Base-by-base conservation (phyloP, 1,140 invertebrate genomes). In the Harpegnathos saltator region DNA sequence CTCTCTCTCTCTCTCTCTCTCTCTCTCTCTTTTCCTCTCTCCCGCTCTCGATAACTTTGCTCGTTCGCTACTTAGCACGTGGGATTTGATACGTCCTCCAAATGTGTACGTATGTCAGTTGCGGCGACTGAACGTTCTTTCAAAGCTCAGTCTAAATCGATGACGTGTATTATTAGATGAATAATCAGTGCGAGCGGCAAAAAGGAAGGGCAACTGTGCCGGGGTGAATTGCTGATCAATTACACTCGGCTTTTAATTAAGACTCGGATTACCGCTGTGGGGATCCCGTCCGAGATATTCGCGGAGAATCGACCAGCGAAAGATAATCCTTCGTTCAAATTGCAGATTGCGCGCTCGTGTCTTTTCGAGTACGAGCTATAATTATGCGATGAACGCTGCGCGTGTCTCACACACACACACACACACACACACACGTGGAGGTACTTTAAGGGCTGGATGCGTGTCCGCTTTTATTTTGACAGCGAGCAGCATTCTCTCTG, bases 401-500 rank as follows among this genome's bases (percentile, higher is more conserved):
- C 17, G 52, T 59, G 52, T 44, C 38, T 44, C 7, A 9, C 38
- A 7, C 38, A 9, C 38, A 7, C 38, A 9, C 38, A 1, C 38
- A 9, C 38, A 7, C 38, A 9, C 9, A 7, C 7, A 11, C 7
- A 0, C 38, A 11, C 38, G 38, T 26, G 56, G 66, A 17, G 11
- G 26, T 26, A 38, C 58, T n/a, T 19, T 73, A 82, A 82, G 83
- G 33, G 26, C 61, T 24, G 29, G 38, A 63, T 44, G 38, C 48
- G 66, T 56, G 63, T 83, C 68, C 66, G 62, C 62, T 83, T 58
- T 83, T 75, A 82, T 80, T 80, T 80, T 71, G 65, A 80, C 52
- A 71, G 75, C 29, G 14, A 62, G 78, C 77, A 85, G 78, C 77
- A 85, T 89, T 84, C 33, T 84, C 86, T 82, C 48, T 5, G n/a